Conservation (phyloP, 2,888 invertebrate species). For the Pemphredon lugubris region DNA sequence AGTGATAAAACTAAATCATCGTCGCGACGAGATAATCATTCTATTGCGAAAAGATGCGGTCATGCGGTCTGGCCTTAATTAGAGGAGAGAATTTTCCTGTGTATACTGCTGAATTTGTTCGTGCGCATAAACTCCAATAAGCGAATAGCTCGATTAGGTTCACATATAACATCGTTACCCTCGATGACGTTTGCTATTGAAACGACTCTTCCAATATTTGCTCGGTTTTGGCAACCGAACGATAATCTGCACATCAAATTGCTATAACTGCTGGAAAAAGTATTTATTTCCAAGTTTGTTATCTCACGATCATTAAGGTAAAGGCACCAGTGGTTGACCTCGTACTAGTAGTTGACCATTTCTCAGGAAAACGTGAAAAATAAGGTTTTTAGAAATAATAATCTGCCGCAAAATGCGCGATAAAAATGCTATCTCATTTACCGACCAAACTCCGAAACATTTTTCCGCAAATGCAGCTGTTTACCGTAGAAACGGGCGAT, state of each 20-base stretch:
- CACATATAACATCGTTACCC: conserved; percentile 14
- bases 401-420: too few species aligned
- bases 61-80: conserved; percentile 13
- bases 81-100: conserved; percentile 10
- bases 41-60: conserved; percentile 15
- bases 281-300: conserved; percentile 31
- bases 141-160: conserved; percentile 1
- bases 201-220: background rate
- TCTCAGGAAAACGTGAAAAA: too few species aligned
- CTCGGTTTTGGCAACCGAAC: background rate
- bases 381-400: too few species aligned
- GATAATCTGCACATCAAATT: background rate
- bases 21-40: conserved; percentile 35
- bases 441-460: too few species aligned
- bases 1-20: background rate
- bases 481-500: too few species aligned
- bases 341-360: too few species aligned
- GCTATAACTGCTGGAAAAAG: conserved; percentile 14
- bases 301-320: too few species aligned
- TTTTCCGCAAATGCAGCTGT: too few species aligned
- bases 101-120: conserved; percentile 1
- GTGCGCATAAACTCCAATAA: conserved; percentile 8
- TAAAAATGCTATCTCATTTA: too few species aligned
- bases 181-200: conserved; percentile 11
- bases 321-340: too few species aligned